Evolutionary conservation across 2,888 invertebrate species (phyloP).

Genomic region (Caenorhabditis sp.): DNA sequence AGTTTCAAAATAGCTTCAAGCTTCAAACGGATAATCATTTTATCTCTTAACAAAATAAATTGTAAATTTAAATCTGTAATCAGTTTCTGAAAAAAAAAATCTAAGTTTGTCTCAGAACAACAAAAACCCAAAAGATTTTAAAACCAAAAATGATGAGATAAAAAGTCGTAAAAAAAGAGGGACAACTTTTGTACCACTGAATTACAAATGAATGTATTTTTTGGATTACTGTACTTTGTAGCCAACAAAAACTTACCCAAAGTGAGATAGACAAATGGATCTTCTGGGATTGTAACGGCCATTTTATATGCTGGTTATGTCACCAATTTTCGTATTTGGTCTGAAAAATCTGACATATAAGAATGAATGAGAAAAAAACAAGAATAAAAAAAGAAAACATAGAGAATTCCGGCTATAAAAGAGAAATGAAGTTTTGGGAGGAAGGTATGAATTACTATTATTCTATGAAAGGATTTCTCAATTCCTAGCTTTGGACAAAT

Average conservation of each 20-base stretch:
- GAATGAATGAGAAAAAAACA: constrained; percentile 16
- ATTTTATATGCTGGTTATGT: constrained; percentile 5
- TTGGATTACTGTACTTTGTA: not conserved
- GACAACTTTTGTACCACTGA: not conserved
- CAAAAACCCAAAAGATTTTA: not conserved
- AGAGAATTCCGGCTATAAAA: not conserved
- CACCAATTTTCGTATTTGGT: not conserved
- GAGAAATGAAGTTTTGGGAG: constrained; percentile 7
- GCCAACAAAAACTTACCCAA: constrained; percentile 16
- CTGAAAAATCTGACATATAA: not conserved
- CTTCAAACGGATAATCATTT: too few relatives aligned
- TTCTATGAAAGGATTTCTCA: not conserved
- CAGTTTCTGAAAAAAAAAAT: too few relatives aligned
- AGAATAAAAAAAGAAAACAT: not conserved
- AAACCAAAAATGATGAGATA: not conserved
- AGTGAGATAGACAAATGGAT: constrained; percentile 31
- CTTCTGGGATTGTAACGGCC: constrained; percentile 27
- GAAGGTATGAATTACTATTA: constrained; percentile 2
- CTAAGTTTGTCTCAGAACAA: too few relatives aligned
- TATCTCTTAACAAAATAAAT: too few relatives aligned
- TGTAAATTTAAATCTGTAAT: too few relatives aligned
- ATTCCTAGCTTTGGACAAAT: not conserved
- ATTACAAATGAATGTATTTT: not conserved
- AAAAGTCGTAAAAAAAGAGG: not conserved
- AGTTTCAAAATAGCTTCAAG: too few relatives aligned